Percentiles rank a stretch among this genome's conserved stretches.
These are phyloP conservation scores for Hirudinaria manillensis DNA, from an alignment of 2,888 invertebrate species.

Conservation along the genomic window DNA sequence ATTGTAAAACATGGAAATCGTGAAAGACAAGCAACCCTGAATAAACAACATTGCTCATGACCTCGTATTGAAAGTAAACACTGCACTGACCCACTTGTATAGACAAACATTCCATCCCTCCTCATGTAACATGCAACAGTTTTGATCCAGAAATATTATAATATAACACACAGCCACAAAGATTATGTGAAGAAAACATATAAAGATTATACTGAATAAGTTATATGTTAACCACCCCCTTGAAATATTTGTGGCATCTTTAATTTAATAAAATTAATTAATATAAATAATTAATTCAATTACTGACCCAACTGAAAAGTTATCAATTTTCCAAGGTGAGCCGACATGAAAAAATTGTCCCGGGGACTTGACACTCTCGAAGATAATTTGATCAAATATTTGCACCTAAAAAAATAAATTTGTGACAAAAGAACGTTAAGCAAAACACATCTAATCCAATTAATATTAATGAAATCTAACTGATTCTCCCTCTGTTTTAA, in stretches of 20 bases:
- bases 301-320: constrained; percentile 41
- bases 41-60: neutral
- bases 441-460: neutral
- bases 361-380: constrained; percentile 53
- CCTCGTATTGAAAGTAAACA: constrained; percentile 8
- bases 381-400: constrained; percentile 52
- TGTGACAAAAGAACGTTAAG: neutral
- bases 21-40: neutral
- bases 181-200: neutral
- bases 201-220: no score
- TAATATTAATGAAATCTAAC: constrained; percentile 39
- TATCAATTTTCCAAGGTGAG: constrained; percentile 48
- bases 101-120: neutral
- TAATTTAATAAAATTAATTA: no score
- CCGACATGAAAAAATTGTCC: constrained; percentile 53
- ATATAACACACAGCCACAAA: neutral
- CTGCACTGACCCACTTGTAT: neutral
- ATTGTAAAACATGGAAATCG: neutral
- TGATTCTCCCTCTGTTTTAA: constrained; percentile 55
- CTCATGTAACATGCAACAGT: neutral
- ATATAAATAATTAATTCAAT: neutral
- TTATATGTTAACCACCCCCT: no score
- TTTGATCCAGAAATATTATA: neutral
- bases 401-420: constrained; percentile 43
- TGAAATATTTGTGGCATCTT: no score